Evolutionary conservation across 2,113 vertebrate species (phyloP).

Genomic region (Onychorhynchus coronatus): DNA sequence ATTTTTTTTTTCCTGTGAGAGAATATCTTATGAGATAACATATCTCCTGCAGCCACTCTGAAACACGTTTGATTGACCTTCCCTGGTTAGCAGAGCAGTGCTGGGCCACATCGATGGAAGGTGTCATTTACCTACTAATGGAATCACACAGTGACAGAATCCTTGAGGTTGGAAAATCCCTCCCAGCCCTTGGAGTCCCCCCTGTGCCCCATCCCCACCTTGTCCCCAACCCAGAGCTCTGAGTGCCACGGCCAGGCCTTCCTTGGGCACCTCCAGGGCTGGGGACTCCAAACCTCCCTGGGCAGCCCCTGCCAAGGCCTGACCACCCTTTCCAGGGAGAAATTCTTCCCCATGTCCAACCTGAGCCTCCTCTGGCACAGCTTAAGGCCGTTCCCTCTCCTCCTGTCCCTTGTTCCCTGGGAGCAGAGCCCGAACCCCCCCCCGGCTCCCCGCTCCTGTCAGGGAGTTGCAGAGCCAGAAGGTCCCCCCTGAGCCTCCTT

Average conservation of each 20-base stretch:
- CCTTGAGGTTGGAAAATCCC: neutral
- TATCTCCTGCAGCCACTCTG: neutral
- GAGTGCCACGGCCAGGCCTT: neutral
- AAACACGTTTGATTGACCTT: neutral
- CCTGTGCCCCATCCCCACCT: neutral
- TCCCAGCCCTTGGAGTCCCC: rapidly evolving
- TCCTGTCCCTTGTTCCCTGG: neutral
- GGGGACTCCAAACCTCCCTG: neutral
- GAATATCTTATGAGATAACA: neutral
- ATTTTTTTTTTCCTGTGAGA: neutral
- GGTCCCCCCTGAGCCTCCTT: neutral
- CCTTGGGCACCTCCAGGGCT: neutral
- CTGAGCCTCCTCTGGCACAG: neutral
- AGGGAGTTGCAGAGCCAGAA: neutral
- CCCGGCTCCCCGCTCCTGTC: neutral
- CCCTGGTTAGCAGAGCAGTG: neutral
- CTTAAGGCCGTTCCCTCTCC: neutral
- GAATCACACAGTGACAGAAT: neutral
- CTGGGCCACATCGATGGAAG: neutral
- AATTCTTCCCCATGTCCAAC: neutral
- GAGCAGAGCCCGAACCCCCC: neutral
- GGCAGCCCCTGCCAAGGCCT: neutral
- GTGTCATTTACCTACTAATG: neutral
- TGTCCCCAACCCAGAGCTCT: neutral
- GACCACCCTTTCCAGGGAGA: neutral